Base-by-base conservation (phyloP, 2,113 vertebrate genomes). In the Petaurus breviceps region DNA sequence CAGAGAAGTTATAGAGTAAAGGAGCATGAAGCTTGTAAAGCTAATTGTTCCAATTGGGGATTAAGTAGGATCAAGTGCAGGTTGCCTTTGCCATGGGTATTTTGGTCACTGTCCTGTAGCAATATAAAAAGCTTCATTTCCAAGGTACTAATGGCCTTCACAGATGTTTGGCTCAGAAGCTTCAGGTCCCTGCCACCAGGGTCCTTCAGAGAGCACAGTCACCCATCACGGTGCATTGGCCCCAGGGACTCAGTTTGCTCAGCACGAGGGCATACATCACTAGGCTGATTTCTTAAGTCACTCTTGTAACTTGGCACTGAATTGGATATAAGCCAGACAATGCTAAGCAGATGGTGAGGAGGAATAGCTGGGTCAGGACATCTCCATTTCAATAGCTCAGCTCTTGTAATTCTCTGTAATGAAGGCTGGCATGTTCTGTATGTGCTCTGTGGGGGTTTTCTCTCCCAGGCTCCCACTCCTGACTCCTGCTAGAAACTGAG, bases 1-100 rank as follows among this genome's bases (percentile, higher is more conserved):
- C 52, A 94, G 97, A 94, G 92, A 93, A 90, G 12, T 46, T 3
- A 55, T 95, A 91, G 47, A 91, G 93, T 52, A 89, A 95, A 53
- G 54, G 89, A 94, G 54, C 57, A 2, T 51, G 92, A 55, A 57
- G 77, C 47, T 90, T 92, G 19, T 57, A 90, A 94, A 95, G 55
- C 95, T 90, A 94, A 90, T 94, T 53, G 61, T 91, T 92, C 94
- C 92, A 91, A 0, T 2, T 94, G 94, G 61, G 94, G 51, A 93
- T 95, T 93, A 51, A 49, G 31, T 51, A 28, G 51, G 84, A 50
- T 92, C 90, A 94, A 92, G 55, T 31, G 14, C 37, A 7, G 90
- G 61, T 10, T 51, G 10, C n/a, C 31, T 51, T 5, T 0, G 37
- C 23, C 54, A 23, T 53, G 68, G 90, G 16, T 51, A 0, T 43